Conservation (phyloP, 2,113 vertebrate genomes). For the Antigone vipio region DNA sequence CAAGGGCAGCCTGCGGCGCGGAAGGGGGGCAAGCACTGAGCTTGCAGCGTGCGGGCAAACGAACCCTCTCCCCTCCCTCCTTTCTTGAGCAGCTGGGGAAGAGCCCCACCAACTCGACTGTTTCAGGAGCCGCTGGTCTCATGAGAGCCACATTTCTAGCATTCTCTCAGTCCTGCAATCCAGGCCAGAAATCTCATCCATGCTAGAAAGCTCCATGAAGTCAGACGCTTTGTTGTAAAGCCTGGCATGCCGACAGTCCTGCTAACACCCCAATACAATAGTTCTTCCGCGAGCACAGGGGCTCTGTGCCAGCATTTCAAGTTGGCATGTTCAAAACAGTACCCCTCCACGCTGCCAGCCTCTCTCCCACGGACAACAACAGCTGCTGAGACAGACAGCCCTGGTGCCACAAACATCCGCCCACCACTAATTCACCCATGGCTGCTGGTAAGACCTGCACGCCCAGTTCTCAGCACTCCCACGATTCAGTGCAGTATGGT, state of each 20-base stretch:
- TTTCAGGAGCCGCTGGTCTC: neutral
- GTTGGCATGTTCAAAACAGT: neutral
- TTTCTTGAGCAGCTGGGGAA: no score
- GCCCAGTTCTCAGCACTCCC: neutral
- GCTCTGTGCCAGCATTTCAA: neutral
- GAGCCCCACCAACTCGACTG: neutral
- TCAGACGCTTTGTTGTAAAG: neutral
- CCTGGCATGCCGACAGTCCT: neutral
- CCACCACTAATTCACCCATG: neutral
- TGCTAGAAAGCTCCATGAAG: neutral
- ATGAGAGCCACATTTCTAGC: neutral
- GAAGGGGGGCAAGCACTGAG: no score
- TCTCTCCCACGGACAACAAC: neutral
- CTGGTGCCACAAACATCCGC: neutral
- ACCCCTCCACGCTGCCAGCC: neutral
- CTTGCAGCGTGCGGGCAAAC: rapidly evolving
- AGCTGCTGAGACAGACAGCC: neutral
- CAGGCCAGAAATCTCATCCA: neutral
- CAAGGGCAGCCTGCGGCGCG: neutral
- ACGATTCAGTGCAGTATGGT: rapidly evolving
- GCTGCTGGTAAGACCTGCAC: rapidly evolving
- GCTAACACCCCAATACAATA: neutral
- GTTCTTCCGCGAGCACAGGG: neutral
- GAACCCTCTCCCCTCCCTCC: neutral
- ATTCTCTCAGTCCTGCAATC: neutral